A percentile compares a stretch with the other conserved stretches of the same genome.
These are phyloP conservation scores for Drosophila engyochracea DNA, from an alignment of 2,888 invertebrate species.

Conservation along the genomic window DNA sequence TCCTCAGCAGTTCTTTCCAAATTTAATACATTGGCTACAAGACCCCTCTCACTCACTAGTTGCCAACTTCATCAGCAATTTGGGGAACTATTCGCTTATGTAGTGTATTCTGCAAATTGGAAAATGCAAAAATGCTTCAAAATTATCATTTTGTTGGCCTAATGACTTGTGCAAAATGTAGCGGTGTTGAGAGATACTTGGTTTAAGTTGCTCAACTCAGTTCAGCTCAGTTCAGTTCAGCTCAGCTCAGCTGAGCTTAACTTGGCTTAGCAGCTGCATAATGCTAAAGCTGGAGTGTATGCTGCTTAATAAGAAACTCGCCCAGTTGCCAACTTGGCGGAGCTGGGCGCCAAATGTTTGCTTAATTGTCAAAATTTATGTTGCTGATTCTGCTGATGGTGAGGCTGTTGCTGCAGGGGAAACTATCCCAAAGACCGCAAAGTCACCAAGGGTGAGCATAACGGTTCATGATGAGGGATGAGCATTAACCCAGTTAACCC, in stretches of 20 bases:
- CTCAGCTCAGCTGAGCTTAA: slow-evolving; percentile 18
- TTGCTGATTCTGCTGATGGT: slow-evolving; percentile 25
- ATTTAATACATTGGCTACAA: not conserved
- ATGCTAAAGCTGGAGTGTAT: slow-evolving; percentile 21
- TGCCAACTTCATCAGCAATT: not conserved
- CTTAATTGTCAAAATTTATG: slow-evolving; percentile 75
- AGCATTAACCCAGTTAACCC: slow-evolving; percentile 81
- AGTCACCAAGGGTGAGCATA: slow-evolving; percentile 4
- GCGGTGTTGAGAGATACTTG: slow-evolving; percentile 55
- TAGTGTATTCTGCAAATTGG: slow-evolving; percentile 56
- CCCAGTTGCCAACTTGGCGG: slow-evolving; percentile 35
- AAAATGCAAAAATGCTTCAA: slow-evolving; percentile 65
- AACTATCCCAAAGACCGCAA: slow-evolving; percentile 50
- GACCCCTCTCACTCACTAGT: not conserved
- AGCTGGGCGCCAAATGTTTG: slow-evolving; percentile 55
- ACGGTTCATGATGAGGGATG: slow-evolving; percentile 54
- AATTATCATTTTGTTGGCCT: slow-evolving; percentile 69
- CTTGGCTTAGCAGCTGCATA: slow-evolving; percentile 18
- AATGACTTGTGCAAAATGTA: slow-evolving; percentile 72
- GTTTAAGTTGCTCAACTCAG: not conserved
- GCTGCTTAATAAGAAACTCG: slow-evolving; percentile 25
- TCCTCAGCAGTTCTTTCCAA: not conserved
- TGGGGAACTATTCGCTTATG: not conserved
- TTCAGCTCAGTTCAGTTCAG: not conserved
- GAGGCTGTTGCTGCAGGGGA: slow-evolving; percentile 7